Evolutionary conservation across 2,113 vertebrate genomes (phyloP).

Genomic region (Prietella phreatophila): DNA sequence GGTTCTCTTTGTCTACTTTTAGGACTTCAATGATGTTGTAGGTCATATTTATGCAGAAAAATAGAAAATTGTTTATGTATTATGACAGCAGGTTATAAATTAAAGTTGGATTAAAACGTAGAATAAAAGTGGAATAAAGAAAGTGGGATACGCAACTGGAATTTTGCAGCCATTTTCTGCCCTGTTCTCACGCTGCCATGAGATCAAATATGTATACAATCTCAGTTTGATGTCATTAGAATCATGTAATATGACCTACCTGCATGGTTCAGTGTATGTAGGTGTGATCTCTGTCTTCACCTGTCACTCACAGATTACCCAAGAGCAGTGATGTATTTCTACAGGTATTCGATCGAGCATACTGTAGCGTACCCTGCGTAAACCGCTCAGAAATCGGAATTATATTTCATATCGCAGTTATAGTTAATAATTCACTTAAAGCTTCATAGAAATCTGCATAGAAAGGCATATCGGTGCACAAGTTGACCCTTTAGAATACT

Average conservation of each 20-base stretch:
- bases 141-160: neutral
- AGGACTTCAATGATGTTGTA: too few species aligned
- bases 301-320: conserved; percentile 33
- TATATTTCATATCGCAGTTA: neutral
- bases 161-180: neutral
- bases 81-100: neutral
- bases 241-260: neutral
- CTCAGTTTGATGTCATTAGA: neutral
- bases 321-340: conserved; percentile 6
- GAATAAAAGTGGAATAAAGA: neutral
- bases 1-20: too few species aligned
- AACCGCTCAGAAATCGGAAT: neutral
- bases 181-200: neutral
- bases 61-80: neutral
- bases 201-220: neutral
- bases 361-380: neutral
- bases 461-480: neutral
- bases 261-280: neutral
- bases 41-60: too few species aligned
- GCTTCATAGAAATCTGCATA: neutral
- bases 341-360: neutral
- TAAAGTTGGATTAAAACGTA: neutral
- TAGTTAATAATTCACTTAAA: neutral
- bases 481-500: neutral
- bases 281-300: conserved; percentile 14